Evolutionary conservation across 2,797 vertebrate species (phyloP).

Genomic region (Meriones psammophilus): DNA sequence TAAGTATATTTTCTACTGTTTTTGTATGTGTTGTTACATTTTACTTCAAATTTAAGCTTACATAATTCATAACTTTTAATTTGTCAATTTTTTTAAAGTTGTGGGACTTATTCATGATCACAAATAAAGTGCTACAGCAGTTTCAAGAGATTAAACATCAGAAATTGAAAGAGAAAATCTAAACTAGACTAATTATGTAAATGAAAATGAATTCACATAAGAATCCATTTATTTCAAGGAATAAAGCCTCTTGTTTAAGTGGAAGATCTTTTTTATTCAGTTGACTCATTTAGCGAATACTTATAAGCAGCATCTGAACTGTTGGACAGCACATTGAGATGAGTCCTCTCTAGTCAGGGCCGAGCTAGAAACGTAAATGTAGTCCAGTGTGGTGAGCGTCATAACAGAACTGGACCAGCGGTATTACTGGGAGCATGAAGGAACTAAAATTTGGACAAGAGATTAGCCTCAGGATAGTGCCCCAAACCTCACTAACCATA

Average conservation of each 20-base stretch:
- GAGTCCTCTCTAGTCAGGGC: background rate
- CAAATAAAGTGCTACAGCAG: constrained; percentile 14
- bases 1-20: constrained; percentile 87
- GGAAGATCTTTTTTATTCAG: constrained; percentile 52
- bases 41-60: constrained; percentile 62
- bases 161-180: constrained; percentile 56
- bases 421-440: background rate
- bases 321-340: background rate
- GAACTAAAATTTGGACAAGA: background rate
- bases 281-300: constrained; percentile 17
- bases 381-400: background rate
- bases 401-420: background rate
- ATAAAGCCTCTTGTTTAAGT: constrained; percentile 47
- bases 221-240: constrained; percentile 24
- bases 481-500: background rate
- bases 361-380: background rate
- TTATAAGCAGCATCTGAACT: background rate
- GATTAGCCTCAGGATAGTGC: background rate
- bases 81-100: constrained; percentile 45
- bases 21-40: constrained; percentile 62
- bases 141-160: constrained; percentile 53
- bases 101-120: constrained; percentile 49
- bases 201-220: constrained; percentile 61
- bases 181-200: constrained; percentile 56
- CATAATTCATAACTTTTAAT: constrained; percentile 52